Conservation (phyloP, 2,113 vertebrate genomes). For the Sisor rabdophorus region DNA sequence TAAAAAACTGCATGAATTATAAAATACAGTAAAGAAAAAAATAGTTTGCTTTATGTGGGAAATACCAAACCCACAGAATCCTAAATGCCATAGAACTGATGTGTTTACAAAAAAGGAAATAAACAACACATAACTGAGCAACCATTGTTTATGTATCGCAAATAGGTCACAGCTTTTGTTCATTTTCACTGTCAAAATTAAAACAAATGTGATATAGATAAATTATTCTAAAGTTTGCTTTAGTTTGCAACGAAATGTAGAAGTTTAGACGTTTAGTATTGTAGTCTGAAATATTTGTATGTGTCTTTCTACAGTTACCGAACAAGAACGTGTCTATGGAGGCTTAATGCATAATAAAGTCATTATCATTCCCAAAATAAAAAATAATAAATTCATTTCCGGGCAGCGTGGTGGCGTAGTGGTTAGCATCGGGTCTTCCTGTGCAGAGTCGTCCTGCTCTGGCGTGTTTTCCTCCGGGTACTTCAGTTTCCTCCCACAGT, state of each 20-base stretch:
- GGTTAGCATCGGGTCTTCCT: too few species aligned
- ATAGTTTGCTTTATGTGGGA: slow-evolving; percentile 35
- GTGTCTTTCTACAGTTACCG: slow-evolving; percentile 55
- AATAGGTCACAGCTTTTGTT: slow-evolving; percentile 50
- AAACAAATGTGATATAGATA: slow-evolving; percentile 40
- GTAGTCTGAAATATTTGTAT: slow-evolving; percentile 46
- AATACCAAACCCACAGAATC: slow-evolving; percentile 40
- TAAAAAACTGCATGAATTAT: slow-evolving; percentile 30
- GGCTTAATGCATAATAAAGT: slow-evolving; percentile 42
- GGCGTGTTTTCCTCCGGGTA: too few species aligned
- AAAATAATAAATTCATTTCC: too few species aligned
- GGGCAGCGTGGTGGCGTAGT: too few species aligned
- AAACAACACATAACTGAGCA: slow-evolving; percentile 50
- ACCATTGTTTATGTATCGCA: slow-evolving; percentile 43
- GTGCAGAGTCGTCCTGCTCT: too few species aligned
- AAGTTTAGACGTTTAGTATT: slow-evolving; percentile 52
- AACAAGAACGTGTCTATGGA: slow-evolving; percentile 53
- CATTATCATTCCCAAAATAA: slow-evolving; percentile 63
- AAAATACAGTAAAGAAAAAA: slow-evolving; percentile 14
- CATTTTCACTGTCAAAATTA: slow-evolving; percentile 15
- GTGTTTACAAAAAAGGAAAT: slow-evolving; percentile 54
- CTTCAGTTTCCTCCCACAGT: too few species aligned
- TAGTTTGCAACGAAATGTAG: slow-evolving; percentile 47
- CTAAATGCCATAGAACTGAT: slow-evolving; percentile 34
- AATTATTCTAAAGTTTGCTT: slow-evolving; percentile 44